Percentiles rank a stretch among this genome's conserved stretches.
These are phyloP conservation scores for Orycteropus afer DNA, from an alignment of 2,113 vertebrate species.

Conservation along the genomic window DNA sequence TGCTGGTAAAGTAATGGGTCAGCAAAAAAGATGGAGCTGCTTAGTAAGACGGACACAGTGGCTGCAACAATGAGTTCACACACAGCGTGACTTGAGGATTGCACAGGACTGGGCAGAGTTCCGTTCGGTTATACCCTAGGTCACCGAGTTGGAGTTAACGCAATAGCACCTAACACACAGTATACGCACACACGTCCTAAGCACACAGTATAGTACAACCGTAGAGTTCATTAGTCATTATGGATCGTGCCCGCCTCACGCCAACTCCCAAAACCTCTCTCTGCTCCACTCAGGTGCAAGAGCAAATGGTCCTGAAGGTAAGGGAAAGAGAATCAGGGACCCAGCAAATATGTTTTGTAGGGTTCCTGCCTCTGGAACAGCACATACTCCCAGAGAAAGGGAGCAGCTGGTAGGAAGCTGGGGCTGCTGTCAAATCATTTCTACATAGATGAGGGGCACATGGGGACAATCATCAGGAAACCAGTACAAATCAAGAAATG, in stretches of 20 bases:
- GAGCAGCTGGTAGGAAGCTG: not conserved
- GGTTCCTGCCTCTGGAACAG: not conserved
- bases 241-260: not conserved
- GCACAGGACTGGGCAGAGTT: not conserved
- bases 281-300: conserved; percentile 4
- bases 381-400: not conserved
- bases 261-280: not conserved
- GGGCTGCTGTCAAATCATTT: not conserved
- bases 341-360: not conserved
- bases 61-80: not conserved
- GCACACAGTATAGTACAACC: not conserved
- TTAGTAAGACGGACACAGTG: not conserved
- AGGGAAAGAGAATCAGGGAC: not conserved
- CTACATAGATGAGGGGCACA: not conserved
- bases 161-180: not conserved
- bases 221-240: not conserved
- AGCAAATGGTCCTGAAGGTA: not conserved
- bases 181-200: not conserved
- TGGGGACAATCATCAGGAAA: not conserved
- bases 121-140: not conserved
- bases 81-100: not conserved
- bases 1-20: not conserved
- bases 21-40: not conserved
- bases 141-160: not conserved
- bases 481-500: not conserved